A percentile compares a stretch with the other conserved stretches of the same genome.
Evolutionary conservation across 2,888 invertebrate genomes (phyloP).

Genomic region (Herminia tarsipennalis): DNA sequence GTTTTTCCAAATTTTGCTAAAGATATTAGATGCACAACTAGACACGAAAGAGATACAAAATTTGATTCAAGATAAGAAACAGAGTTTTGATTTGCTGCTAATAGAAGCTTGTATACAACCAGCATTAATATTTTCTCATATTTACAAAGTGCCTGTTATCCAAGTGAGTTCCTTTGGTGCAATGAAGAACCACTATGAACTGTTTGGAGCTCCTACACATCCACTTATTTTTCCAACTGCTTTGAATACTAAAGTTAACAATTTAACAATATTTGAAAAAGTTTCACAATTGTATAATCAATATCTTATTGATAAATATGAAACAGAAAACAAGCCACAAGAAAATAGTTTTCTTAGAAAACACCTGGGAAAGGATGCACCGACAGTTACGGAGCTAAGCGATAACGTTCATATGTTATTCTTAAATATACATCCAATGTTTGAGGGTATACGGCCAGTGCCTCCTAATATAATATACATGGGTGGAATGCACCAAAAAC

Average conservation of each 20-base stretch:
- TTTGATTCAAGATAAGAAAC: slow-evolving; percentile 7
- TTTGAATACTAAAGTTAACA: no score
- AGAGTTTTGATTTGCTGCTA: slow-evolving; percentile 48
- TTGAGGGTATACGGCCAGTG: slow-evolving; percentile 48
- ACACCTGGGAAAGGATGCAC: slow-evolving; percentile 38
- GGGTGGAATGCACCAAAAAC: slow-evolving; percentile 49
- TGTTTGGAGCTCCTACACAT: no score
- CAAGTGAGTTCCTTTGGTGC: not conserved
- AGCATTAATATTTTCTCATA: slow-evolving; percentile 42
- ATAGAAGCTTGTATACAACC: slow-evolving; percentile 46
- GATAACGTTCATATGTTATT: slow-evolving; percentile 53
- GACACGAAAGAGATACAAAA: slow-evolving; percentile 2
- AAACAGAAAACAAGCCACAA: no score
- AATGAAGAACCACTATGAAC: no score
- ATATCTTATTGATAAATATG: no score
- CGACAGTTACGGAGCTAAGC: slow-evolving; percentile 33
- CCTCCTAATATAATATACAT: slow-evolving; percentile 52
- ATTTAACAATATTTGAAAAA: not conserved
- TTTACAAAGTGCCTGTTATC: slow-evolving; percentile 20
- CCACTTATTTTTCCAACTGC: no score
- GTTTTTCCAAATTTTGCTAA: not conserved
- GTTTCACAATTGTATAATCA: no score
- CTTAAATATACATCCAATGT: slow-evolving; percentile 49
- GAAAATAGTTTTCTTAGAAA: slow-evolving; percentile 29
- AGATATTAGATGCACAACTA: slow-evolving; percentile 2